Conservation (phyloP, 2,888 invertebrate species). For the Diarsia mendica region DNA sequence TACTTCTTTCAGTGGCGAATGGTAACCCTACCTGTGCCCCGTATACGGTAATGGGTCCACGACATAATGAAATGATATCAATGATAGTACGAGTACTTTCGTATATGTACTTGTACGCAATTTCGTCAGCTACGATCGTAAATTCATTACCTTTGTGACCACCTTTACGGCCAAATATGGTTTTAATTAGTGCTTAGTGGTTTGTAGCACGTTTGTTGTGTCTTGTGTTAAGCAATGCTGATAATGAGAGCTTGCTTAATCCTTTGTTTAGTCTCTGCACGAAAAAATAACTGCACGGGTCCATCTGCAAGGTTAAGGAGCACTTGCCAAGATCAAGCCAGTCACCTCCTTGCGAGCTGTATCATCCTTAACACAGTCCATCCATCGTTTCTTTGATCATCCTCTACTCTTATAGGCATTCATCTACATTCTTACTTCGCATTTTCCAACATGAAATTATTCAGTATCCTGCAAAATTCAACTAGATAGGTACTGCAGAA, state of each 20-base stretch:
- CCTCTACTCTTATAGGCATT: no score
- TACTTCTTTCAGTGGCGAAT: neutral
- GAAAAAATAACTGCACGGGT: neutral
- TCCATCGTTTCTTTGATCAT: no score
- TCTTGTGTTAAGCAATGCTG: neutral
- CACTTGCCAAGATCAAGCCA: no score
- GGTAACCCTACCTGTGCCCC: constrained; percentile 17
- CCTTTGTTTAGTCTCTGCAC: neutral
- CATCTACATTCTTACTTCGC: no score
- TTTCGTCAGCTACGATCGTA: constrained; percentile 11
- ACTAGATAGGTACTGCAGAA: constrained; percentile 6
- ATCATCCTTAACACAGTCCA: no score
- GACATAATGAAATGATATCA: constrained; percentile 27
- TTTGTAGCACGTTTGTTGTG: constrained; percentile 28
- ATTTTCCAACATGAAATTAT: neutral
- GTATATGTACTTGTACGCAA: neutral
- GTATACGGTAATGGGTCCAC: constrained; percentile 27
- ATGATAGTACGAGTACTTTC: constrained; percentile 11
- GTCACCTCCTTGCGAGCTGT: no score
- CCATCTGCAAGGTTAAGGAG: neutral
- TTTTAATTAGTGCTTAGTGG: constrained; percentile 29
- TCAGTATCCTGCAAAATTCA: neutral
- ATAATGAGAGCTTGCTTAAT: constrained; percentile 3
- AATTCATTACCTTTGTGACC: constrained; percentile 15
- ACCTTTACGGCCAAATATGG: constrained; percentile 19